These are phyloP conservation scores for Ligdia adustata DNA, from an alignment of 2,888 invertebrate genomes.

Conservation along the genomic window DNA sequence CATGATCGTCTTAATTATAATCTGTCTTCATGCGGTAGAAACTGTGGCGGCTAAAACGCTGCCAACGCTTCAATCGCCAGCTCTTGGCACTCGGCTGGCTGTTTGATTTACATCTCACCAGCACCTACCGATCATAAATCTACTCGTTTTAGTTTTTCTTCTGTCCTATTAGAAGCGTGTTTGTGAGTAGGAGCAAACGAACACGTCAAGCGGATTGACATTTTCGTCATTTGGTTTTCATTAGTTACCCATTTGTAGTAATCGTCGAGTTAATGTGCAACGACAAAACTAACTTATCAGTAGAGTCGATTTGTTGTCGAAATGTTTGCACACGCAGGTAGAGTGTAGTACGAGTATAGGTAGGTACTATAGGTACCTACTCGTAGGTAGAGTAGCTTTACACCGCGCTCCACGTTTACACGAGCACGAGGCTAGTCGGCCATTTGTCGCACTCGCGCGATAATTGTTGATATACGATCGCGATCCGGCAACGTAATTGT, in stretches of 20 bases:
- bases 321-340: not conserved
- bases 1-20: conserved; percentile 51
- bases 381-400: not conserved
- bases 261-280: too few relatives aligned
- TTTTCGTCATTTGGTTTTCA: conserved; percentile 4
- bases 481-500: conserved; percentile 81
- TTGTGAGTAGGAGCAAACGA: conserved; percentile 1
- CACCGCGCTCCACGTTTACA: conserved; percentile 63
- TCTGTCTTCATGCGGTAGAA: conserved; percentile 58
- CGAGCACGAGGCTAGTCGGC: conserved; percentile 61
- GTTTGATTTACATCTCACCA: conserved; percentile 80
- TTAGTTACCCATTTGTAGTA: not conserved
- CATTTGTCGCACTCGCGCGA: conserved; percentile 82
- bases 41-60: conserved; percentile 59
- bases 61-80: conserved; percentile 71
- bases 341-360: not conserved
- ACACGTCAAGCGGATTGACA: conserved; percentile 4
- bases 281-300: conserved; percentile 2
- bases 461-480: conserved; percentile 84
- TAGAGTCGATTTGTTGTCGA: conserved; percentile 1
- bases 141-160: conserved; percentile 38
- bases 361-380: not conserved
- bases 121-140: conserved; percentile 60
- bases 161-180: conserved; percentile 31
- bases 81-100: conserved; percentile 67